These are phyloP conservation scores for Zaprionus ornatus DNA, from an alignment of 1,140 invertebrate genomes.

Conservation along the genomic window DNA sequence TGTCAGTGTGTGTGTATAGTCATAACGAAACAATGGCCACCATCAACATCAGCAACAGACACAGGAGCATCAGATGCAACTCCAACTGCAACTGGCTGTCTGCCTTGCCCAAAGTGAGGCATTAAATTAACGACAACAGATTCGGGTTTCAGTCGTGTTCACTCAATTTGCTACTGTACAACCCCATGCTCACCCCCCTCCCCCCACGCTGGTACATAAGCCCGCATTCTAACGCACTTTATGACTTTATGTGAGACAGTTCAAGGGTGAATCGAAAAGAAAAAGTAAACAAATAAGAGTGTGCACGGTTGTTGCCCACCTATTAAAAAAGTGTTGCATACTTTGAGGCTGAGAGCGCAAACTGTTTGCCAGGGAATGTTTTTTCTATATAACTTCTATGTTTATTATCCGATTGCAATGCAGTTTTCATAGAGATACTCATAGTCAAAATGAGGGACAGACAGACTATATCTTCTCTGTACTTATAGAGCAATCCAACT, in stretches of 20 bases:
- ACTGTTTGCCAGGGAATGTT: too few species aligned
- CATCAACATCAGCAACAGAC: neutral
- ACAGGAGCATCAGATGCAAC: neutral
- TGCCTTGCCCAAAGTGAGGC: slow-evolving; percentile 3
- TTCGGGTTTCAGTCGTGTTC: neutral
- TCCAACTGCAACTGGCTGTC: neutral
- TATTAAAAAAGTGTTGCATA: too few species aligned
- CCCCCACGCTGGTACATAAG: neutral
- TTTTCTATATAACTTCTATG: too few species aligned
- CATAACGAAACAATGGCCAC: neutral
- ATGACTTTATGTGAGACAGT: neutral
- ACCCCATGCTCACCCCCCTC: neutral
- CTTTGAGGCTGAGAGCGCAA: too few species aligned
- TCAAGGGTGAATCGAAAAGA: too few species aligned
- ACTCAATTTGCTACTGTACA: neutral
- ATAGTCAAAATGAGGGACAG: too few species aligned
- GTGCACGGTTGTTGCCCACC: too few species aligned
- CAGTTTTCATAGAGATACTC: too few species aligned
- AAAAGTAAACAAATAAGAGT: too few species aligned
- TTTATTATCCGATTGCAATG: too few species aligned
- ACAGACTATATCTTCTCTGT: too few species aligned
- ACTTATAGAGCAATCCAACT: too few species aligned
- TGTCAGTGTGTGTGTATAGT: neutral
- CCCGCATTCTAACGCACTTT: neutral
- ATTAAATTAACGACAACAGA: slow-evolving; percentile 5